phyloP scores from a whole-genome alignment of 2,888 invertebrate species.

The Tetheella fluctuosa region DNA sequence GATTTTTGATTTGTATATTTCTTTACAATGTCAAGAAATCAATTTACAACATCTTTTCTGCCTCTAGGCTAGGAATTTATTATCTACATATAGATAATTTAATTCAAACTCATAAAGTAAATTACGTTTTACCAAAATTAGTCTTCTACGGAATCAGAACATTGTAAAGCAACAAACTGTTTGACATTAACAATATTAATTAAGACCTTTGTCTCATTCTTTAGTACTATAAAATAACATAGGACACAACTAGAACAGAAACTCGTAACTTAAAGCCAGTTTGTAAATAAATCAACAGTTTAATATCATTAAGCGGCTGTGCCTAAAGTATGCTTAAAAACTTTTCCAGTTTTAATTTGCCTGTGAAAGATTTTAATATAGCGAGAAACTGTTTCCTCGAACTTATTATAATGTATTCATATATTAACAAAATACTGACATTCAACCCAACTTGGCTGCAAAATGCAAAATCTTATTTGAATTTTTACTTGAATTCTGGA shows the following conservation, averaged over 20 bases:
- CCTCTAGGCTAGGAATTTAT: not conserved
- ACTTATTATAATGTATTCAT: slow-evolving; percentile 74
- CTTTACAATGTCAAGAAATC: not conserved
- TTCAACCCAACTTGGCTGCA: slow-evolving; percentile 33
- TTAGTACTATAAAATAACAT: not conserved
- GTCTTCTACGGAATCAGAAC: not conserved
- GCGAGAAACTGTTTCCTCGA: slow-evolving; percentile 68
- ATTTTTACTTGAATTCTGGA: not conserved
- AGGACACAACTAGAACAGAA: slow-evolving; percentile 18
- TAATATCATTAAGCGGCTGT: slow-evolving; percentile 73
- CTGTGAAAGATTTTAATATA: slow-evolving; percentile 74
- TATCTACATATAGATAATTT: not conserved
- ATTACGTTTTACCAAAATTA: not conserved
- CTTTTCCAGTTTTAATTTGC: slow-evolving; percentile 71
- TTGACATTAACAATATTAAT: slow-evolving; percentile 5
- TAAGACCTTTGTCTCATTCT: not conserved
- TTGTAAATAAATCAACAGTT: slow-evolving; percentile 75
- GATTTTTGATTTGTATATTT: not conserved
- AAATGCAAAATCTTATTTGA: slow-evolving; percentile 18
- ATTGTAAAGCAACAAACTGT: not conserved
- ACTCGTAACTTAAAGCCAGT: slow-evolving; percentile 52
- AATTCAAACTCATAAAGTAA: not conserved
- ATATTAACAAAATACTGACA: slow-evolving; percentile 66
- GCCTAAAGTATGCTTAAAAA: slow-evolving; percentile 73
- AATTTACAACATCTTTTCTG: not conserved